Conservation (phyloP, 1,140 invertebrate species). For the Pseudomyrmex concolor region DNA sequence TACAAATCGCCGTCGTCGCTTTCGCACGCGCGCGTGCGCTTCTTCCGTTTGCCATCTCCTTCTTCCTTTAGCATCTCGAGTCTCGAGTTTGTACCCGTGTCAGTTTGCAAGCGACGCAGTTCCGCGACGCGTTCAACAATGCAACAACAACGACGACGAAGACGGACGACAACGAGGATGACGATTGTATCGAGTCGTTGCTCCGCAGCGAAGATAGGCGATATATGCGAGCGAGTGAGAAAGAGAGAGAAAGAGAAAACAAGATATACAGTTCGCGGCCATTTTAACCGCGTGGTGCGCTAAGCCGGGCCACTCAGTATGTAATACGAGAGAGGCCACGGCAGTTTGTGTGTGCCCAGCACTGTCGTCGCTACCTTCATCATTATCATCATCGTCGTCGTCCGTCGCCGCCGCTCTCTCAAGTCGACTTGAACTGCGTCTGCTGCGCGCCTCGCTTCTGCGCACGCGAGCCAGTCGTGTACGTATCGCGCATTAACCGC, state of each 20-base stretch:
- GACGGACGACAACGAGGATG: constrained; percentile 16
- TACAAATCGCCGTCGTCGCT: constrained; percentile 1
- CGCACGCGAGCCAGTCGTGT: constrained; percentile 59
- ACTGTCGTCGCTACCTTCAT: constrained; percentile 9
- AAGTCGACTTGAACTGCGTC: constrained; percentile 67
- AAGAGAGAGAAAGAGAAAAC: constrained; percentile 52
- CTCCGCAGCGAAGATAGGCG: constrained; percentile 13
- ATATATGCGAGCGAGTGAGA: background rate
- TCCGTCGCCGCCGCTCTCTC: constrained; percentile 31
- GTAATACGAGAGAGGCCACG: constrained; percentile 61
- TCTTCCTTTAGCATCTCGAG: background rate
- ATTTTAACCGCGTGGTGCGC: constrained; percentile 73
- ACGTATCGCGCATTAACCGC: constrained; percentile 16
- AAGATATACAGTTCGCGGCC: constrained; percentile 64
- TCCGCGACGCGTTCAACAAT: constrained; percentile 16
- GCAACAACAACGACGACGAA: background rate
- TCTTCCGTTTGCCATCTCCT: background rate
- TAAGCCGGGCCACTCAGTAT: constrained; percentile 72
- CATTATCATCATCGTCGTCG: constrained; percentile 20
- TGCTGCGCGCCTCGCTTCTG: constrained; percentile 70
- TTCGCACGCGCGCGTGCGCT: background rate
- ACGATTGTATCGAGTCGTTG: constrained; percentile 17
- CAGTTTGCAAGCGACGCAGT: constrained; percentile 17
- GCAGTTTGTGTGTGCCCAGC: constrained; percentile 18
- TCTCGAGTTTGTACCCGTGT: constrained; percentile 1